A percentile compares a stretch with the other conserved stretches of the same genome.
Conservation (phyloP, 2,113 vertebrate species). For the Oreochromis aureus region DNA sequence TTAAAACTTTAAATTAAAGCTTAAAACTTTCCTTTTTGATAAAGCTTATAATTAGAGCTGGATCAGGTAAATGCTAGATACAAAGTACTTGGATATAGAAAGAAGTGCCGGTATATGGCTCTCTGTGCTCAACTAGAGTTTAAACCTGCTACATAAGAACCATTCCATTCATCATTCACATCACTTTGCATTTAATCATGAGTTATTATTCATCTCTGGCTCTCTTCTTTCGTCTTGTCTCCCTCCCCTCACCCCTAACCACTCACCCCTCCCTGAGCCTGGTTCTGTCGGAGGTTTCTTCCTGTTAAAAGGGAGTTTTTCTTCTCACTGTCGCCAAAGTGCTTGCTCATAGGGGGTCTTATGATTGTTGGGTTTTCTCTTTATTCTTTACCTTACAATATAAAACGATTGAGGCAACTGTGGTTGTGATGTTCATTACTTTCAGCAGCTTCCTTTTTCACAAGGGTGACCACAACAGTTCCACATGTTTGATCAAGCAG, state of each 20-base stretch:
- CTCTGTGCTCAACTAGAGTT: neutral
- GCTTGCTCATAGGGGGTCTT: neutral
- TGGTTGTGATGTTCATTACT: neutral
- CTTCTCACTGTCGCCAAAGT: neutral
- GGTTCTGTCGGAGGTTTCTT: fast-evolving
- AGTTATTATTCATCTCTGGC: neutral
- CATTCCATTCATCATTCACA: neutral
- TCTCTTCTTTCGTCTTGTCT: neutral
- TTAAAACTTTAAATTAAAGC: neutral
- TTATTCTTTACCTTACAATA: neutral
- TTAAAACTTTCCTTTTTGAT: neutral
- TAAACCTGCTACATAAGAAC: neutral
- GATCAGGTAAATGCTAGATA: fast-evolving
- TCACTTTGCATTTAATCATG: neutral
- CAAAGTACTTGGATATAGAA: neutral
- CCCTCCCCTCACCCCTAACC: neutral
- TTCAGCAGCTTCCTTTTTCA: neutral
- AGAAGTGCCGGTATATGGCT: neutral
- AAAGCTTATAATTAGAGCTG: neutral
- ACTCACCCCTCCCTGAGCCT: neutral
- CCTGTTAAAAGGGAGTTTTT: neutral
- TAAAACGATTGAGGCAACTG: neutral
- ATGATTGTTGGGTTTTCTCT: neutral
- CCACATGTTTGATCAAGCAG: neutral
- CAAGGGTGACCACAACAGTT: neutral